Evolutionary conservation across 2,113 vertebrate genomes (phyloP).

Genomic region (Isurus oxyrinchus): DNA sequence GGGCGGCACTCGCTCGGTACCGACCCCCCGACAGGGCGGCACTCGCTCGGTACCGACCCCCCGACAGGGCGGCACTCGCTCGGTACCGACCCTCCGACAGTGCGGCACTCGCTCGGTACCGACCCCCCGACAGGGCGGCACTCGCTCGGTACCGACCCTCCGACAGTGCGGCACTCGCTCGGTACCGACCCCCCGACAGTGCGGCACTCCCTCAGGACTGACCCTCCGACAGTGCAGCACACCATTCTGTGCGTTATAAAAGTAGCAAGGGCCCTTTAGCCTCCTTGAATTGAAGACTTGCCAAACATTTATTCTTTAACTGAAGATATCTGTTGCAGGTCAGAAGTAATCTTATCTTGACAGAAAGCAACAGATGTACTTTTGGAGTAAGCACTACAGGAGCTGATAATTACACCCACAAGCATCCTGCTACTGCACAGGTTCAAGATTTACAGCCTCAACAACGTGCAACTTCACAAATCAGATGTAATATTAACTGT

Average conservation of each 20-base stretch:
- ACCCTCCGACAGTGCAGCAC: not conserved
- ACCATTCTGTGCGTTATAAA: not conserved
- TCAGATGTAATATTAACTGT: not conserved
- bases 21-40: not conserved
- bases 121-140: not conserved
- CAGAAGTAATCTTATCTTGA: not conserved
- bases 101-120: not conserved
- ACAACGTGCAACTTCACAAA: not conserved
- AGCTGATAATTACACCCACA: not conserved
- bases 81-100: not conserved
- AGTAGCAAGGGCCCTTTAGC: not conserved
- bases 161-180: not conserved
- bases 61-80: not conserved
- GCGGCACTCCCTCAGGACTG: not conserved
- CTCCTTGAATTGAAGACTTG: not conserved
- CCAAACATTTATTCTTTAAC: not conserved
- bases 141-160: not conserved
- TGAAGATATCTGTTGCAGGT: not conserved
- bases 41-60: not conserved
- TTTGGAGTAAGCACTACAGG: not conserved
- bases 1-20: too few relatives aligned
- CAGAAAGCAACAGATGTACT: not conserved
- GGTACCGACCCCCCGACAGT: not conserved
- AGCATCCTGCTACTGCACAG: not conserved
- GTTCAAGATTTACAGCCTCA: not conserved